Evolutionary conservation across 1,140 invertebrate genomes (phyloP).

Genomic region (Paramacrobiotus metropolitanus): DNA sequence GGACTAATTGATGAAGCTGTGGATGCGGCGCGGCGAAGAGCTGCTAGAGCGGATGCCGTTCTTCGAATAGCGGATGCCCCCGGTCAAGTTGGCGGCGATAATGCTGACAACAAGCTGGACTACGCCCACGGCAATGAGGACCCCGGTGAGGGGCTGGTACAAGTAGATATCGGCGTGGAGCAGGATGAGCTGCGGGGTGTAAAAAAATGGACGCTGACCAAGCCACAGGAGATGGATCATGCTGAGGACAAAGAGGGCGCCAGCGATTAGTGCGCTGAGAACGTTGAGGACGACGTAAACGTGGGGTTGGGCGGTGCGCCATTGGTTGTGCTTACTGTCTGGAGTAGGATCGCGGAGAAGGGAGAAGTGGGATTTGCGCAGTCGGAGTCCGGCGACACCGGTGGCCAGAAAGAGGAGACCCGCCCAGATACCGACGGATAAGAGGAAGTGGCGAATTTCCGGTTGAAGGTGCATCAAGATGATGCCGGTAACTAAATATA

Average conservation of each 20-base stretch:
- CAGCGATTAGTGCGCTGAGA: neutral
- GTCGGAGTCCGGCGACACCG: neutral
- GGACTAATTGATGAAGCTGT: neutral
- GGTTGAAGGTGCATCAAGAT: neutral
- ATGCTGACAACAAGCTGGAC: neutral
- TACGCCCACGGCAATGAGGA: neutral
- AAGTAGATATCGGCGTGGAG: neutral
- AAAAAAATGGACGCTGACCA: neutral
- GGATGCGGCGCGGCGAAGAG: neutral
- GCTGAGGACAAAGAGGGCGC: neutral
- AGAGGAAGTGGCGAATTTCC: neutral
- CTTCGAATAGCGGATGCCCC: neutral
- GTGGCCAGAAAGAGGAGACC: neutral
- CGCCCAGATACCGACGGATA: neutral
- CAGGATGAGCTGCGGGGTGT: neutral
- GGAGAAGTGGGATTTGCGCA: neutral
- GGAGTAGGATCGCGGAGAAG: neutral
- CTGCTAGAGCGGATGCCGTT: neutral
- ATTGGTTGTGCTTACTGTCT: neutral
- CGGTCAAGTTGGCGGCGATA: neutral
- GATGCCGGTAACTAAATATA: neutral
- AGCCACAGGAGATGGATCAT: neutral
- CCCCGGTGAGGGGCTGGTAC: neutral
- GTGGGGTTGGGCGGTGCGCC: neutral
- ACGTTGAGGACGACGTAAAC: neutral